These are phyloP conservation scores for Coleophora flavipennella DNA, from an alignment of 2,888 invertebrate genomes.

Conservation along the genomic window DNA sequence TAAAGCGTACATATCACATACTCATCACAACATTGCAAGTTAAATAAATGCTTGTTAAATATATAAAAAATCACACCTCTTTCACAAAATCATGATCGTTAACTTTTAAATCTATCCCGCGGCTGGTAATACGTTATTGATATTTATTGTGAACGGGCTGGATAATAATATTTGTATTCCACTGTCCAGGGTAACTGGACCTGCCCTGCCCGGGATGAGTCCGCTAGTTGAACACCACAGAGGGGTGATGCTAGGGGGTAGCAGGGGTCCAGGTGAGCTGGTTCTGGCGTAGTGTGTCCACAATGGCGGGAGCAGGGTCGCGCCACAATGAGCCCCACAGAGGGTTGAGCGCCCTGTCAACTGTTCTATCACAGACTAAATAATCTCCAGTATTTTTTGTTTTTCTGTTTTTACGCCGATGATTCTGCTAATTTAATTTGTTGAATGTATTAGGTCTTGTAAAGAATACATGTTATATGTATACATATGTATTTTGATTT, in stretches of 20 bases:
- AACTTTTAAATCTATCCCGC: slow-evolving; percentile 65
- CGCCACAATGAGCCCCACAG: slow-evolving; percentile 62
- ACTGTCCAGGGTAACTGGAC: slow-evolving; percentile 36
- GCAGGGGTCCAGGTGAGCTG: slow-evolving; percentile 29
- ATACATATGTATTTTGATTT: no score
- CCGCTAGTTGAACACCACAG: slow-evolving; percentile 13
- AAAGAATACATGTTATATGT: no score
- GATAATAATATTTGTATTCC: slow-evolving; percentile 70
- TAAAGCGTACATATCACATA: no score
- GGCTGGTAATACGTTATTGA: slow-evolving; percentile 69
- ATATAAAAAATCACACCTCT: slow-evolving; percentile 37
- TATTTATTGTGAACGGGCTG: slow-evolving; percentile 63
- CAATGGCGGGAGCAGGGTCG: slow-evolving; percentile 65
- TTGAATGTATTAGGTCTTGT: no score
- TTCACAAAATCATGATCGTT: slow-evolving; percentile 45
- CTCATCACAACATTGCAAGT: no score
- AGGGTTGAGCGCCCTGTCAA: slow-evolving; percentile 68
- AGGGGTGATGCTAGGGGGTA: slow-evolving; percentile 22
- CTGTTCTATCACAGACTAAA: slow-evolving; percentile 53
- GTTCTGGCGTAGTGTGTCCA: slow-evolving; percentile 48
- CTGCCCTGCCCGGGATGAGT: slow-evolving; percentile 24
- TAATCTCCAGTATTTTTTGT: no score
- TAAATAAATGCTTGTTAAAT: slow-evolving; percentile 33
- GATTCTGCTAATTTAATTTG: no score
- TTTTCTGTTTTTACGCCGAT: no score